Conservation (phyloP, 2,797 vertebrate genomes). For the Cichlasoma orientale region DNA sequence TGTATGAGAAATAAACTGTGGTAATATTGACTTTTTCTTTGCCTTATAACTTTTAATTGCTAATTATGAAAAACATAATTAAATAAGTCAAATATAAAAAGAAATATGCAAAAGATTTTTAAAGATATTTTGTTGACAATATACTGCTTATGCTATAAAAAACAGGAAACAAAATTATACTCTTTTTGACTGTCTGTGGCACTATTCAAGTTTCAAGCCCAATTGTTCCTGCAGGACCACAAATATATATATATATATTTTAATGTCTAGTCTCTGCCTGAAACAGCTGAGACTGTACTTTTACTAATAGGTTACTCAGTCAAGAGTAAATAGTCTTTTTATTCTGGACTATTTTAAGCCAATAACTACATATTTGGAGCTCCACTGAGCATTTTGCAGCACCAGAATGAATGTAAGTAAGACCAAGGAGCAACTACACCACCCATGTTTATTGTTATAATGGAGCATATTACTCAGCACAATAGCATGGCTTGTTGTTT, state of each 20-base stretch:
- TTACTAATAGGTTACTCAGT: neutral
- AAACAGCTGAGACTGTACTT: neutral
- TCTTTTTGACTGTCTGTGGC: neutral
- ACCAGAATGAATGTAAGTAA: neutral
- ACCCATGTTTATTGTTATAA: neutral
- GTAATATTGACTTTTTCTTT: conserved; percentile 28
- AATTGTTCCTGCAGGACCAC: neutral
- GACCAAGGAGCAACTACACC: neutral
- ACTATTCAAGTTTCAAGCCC: neutral
- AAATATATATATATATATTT: neutral
- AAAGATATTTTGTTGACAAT: too few species aligned
- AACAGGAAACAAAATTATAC: neutral
- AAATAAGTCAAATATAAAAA: conserved; percentile 34
- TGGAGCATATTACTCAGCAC: neutral
- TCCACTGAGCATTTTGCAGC: neutral
- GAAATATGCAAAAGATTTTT: conserved; percentile 6
- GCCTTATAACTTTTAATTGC: conserved; percentile 44
- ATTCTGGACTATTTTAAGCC: neutral
- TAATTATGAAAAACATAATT: conserved; percentile 23
- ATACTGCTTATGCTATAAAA: neutral
- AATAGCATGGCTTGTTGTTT: neutral
- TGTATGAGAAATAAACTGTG: neutral
- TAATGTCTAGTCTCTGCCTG: neutral
- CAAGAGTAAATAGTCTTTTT: neutral
- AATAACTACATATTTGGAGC: neutral